Base-by-base conservation (phyloP, 2,797 vertebrate genomes). In the Falco concolor region DNA sequence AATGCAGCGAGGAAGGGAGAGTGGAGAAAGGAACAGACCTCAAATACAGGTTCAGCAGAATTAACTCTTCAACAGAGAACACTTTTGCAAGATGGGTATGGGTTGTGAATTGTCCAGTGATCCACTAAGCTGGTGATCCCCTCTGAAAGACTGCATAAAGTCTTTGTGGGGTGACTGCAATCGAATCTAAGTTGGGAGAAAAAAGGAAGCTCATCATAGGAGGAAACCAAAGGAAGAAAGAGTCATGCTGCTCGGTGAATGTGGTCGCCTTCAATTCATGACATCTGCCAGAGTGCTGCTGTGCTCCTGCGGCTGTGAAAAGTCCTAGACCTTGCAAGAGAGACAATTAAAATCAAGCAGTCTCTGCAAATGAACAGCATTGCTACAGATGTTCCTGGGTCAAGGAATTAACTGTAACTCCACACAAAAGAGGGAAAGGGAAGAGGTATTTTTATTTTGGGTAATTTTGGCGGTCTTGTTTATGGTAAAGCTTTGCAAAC, bases 291-390 rank as follows among this genome's bases (percentile, higher is more conserved):
- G 63, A 50, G 38, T 0, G 3, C 24, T 23, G 45, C 40, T 20
- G 28, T 2, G 2, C 6, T 17, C 44, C 61, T 2, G 8, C 44
- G 16, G 27, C 19, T 8, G 4, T 1, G 36, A 53, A 12, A 52
- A 15, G 28, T 20, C 59, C 49, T 5, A 8, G 42, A 13, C 12
- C 38, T 28, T 16, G 36, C 30, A 16, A 34, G 40, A 56, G 18
- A n/a, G 30, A 21, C 49, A 20, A 13, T 5, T 27, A 22, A 12
- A 32, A 18, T 8, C 5, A 22, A 38, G 44, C 20, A 24, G 49
- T 5, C 12, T 36, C 59, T 53, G 12, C 34, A n/a, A 49, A 49
- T 1, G 4, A 57, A 6, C 32, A 38, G 68, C 38, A 6, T 67
- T 44, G 34, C 11, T 32, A 8, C 20, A 21, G 42, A 30, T 6